Evolutionary conservation across 2,888 invertebrate genomes (phyloP).

Genomic region (Drosophila limbata): DNA sequence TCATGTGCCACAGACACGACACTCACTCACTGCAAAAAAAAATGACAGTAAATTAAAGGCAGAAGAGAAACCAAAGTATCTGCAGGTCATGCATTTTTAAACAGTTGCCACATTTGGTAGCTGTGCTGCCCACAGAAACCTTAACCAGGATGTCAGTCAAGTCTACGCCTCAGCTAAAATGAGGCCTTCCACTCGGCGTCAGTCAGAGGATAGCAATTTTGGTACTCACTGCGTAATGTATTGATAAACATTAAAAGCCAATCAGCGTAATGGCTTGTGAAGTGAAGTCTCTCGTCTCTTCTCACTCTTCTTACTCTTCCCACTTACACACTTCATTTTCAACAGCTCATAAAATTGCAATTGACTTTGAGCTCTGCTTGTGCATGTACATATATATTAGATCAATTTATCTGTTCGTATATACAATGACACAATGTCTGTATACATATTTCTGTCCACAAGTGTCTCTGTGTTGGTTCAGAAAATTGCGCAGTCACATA

Average conservation of each 20-base stretch:
- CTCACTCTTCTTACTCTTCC: constrained; percentile 4
- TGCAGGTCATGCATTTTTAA: constrained; percentile 58
- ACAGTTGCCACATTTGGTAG: constrained; percentile 28
- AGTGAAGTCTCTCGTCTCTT: constrained; percentile 47
- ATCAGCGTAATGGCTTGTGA: constrained; percentile 79
- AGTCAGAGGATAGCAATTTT: constrained; percentile 21
- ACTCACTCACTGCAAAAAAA: constrained; percentile 10
- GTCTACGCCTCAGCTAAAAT: constrained; percentile 26
- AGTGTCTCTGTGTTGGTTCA: constrained; percentile 20
- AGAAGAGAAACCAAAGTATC: constrained; percentile 14
- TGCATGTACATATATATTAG: constrained; percentile 11
- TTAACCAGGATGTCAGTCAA: constrained; percentile 33
- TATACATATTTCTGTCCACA: not conserved
- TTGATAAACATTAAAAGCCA: constrained; percentile 80
- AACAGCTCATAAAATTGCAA: constrained; percentile 80
- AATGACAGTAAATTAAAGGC: not conserved
- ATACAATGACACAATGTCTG: constrained; percentile 19
- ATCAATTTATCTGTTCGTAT: constrained; percentile 17
- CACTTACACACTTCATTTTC: constrained; percentile 67
- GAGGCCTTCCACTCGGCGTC: constrained; percentile 29
- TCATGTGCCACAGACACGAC: constrained; percentile 68
- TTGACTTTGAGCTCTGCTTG: constrained; percentile 63
- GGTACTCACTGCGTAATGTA: constrained; percentile 64
- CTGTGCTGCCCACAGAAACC: constrained; percentile 20
- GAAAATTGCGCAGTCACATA: constrained; percentile 78